Conservation (phyloP, 2,888 invertebrate species). For the Drosophila formosana region DNA sequence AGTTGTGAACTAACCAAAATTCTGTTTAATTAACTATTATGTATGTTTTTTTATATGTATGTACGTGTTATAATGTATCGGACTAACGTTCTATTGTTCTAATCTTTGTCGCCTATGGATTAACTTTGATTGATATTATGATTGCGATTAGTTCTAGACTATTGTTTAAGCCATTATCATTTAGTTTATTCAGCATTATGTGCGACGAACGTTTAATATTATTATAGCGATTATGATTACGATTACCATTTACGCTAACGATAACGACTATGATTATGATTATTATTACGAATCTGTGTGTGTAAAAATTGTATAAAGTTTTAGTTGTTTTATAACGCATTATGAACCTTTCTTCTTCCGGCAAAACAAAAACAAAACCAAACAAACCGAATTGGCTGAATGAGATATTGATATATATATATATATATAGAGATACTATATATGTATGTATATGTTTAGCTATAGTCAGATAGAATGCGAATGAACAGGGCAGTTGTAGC, state of each 20-base stretch:
- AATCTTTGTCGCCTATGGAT: conserved; percentile 3
- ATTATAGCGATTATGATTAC: conserved; percentile 18
- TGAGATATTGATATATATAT: conserved; percentile 49
- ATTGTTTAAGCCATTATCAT: conserved; percentile 52
- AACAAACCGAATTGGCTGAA: conserved; percentile 60
- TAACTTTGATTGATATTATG: conserved; percentile 65
- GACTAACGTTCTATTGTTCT: conserved; percentile 14
- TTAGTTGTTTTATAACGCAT: conserved; percentile 58
- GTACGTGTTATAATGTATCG: conserved; percentile 4
- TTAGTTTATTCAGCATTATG: conserved; percentile 16
- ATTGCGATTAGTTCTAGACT: conserved; percentile 39
- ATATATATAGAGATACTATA: background rate
- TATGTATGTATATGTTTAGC: conserved; percentile 40
- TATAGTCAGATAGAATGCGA: conserved; percentile 54
- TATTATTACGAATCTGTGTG: conserved; percentile 29
- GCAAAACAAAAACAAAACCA: conserved; percentile 24
- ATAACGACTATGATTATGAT: conserved; percentile 11
- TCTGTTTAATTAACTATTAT: conserved; percentile 48
- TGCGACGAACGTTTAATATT: conserved; percentile 43
- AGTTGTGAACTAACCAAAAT: conserved; percentile 73
- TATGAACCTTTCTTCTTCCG: conserved; percentile 50
- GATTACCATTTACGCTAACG: conserved; percentile 13
- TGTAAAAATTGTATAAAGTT: conserved; percentile 72
- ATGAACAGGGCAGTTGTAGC: conserved; percentile 45
- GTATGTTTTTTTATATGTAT: conserved; percentile 17